A percentile compares a stretch with the other conserved stretches of the same genome.
Conservation (phyloP, 2,888 invertebrate genomes). For the Ophioninae sp. region DNA sequence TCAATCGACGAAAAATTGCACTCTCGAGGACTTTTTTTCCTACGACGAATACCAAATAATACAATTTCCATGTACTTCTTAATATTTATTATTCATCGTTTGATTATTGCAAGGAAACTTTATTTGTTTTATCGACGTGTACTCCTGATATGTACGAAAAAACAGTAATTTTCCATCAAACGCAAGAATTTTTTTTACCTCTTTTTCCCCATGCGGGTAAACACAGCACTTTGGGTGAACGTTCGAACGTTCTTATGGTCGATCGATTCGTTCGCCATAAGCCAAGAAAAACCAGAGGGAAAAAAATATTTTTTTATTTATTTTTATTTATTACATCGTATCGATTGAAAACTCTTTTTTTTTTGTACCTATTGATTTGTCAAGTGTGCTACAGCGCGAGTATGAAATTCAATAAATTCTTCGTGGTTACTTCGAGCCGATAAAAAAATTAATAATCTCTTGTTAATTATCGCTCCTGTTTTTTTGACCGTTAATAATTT, state of each 20-base stretch:
- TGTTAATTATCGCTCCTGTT: too few relatives aligned
- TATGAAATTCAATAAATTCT: background rate
- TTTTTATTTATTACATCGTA: background rate
- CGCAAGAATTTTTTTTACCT: background rate
- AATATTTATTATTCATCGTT: slow-evolving; percentile 12
- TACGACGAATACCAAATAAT: background rate
- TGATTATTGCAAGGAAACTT: slow-evolving; percentile 10
- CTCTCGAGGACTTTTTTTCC: background rate
- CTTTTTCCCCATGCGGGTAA: background rate
- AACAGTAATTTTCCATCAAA: slow-evolving; percentile 3
- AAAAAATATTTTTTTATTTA: background rate
- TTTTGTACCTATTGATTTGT: background rate
- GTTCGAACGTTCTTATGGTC: background rate
- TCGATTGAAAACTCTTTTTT: background rate
- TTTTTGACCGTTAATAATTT: too few relatives aligned
- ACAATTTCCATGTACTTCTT: background rate
- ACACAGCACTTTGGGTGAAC: background rate
- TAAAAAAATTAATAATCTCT: background rate
- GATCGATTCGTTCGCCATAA: slow-evolving; percentile 12
- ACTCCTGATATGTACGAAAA: background rate
- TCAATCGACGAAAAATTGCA: background rate
- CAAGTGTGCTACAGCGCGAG: background rate
- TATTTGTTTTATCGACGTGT: background rate
- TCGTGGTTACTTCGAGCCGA: background rate
- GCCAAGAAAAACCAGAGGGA: background rate